Base-by-base conservation (phyloP, 2,113 vertebrate genomes). In the Todiramphus saurophagus region DNA sequence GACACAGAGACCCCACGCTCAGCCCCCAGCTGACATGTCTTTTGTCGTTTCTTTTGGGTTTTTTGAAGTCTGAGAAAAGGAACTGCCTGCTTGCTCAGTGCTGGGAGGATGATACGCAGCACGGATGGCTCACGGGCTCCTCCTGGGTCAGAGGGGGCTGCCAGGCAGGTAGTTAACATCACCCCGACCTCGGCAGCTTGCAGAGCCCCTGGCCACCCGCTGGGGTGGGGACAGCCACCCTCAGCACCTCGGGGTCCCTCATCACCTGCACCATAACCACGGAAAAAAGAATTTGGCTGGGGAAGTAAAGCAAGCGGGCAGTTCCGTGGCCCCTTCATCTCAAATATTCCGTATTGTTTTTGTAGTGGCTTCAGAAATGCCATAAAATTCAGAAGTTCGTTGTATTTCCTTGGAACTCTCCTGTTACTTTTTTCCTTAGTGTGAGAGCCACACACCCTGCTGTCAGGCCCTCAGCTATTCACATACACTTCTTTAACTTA, bases 101-200 rank as follows among this genome's bases (percentile, higher is more conserved):
- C 25, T 58, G 2, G 0, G 48, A 50, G 51, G n/a, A 25, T 19
- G n/a, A 7, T 16, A 23, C 5, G 5, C 8, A 5, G 13, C 30
- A 28, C 1, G 2, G 58, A 11, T 0, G 11, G 41, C 11, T 55
- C 27, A 16, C 1, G 3, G 46, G 41, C 27, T 69, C 16, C 23
- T 33, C 2, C 0, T 5, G 21, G 66, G 10, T 43, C 51, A 35
- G 73, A 27, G 1, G 3, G 1, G 21, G 67, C 67, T 83, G n/a
- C 67, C 67, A 13, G 1, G 6, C 39, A 19, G 59, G n/a, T 31
- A 16, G n/a, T 17, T 27, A 9, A 12, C 31, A 33, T n/a, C 48
- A 12, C 35, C 23, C 28, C 60, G n/a, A 55, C 31, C 18, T 2
- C 3, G 0, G 23, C 56, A 58, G 28, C 27, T 19, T 30, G 8